Evolutionary conservation across 2,797 vertebrate species (phyloP).

Genomic region (Rousettus madagascariensis): DNA sequence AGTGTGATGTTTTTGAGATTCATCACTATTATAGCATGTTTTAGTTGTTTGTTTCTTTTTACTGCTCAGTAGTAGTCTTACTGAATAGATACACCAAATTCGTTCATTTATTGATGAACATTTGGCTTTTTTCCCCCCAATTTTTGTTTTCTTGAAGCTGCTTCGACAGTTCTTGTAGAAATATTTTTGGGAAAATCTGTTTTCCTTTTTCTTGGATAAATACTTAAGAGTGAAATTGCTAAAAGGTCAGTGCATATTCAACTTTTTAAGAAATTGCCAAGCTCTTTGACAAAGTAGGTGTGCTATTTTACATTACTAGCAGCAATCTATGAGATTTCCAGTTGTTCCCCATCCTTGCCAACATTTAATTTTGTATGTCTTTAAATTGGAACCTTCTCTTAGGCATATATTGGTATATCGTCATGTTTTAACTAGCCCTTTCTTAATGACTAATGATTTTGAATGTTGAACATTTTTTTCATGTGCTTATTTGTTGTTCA

Average conservation of each 20-base stretch:
- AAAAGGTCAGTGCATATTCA: neutral
- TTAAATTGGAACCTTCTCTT: neutral
- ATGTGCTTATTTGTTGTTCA: neutral
- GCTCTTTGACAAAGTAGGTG: neutral
- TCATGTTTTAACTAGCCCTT: neutral
- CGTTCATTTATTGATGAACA: neutral
- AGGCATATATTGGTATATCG: neutral
- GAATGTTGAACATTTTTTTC: neutral
- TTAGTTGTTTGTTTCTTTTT: neutral
- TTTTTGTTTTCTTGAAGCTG: neutral
- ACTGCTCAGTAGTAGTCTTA: neutral
- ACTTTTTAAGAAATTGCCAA: slow-evolving; percentile 40
- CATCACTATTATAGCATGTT: neutral
- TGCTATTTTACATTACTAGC: neutral
- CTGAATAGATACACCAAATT: neutral
- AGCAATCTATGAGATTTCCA: neutral
- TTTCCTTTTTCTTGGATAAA: slow-evolving; percentile 29
- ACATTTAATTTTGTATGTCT: neutral
- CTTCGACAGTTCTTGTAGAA: neutral
- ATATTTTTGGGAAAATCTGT: neutral
- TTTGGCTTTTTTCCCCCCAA: neutral
- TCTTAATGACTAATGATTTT: neutral
- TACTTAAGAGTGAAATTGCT: neutral
- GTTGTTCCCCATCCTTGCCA: neutral
- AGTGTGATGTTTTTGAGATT: neutral